Conservation (phyloP, 2,888 invertebrate species). For the Drosophila paracracens region DNA sequence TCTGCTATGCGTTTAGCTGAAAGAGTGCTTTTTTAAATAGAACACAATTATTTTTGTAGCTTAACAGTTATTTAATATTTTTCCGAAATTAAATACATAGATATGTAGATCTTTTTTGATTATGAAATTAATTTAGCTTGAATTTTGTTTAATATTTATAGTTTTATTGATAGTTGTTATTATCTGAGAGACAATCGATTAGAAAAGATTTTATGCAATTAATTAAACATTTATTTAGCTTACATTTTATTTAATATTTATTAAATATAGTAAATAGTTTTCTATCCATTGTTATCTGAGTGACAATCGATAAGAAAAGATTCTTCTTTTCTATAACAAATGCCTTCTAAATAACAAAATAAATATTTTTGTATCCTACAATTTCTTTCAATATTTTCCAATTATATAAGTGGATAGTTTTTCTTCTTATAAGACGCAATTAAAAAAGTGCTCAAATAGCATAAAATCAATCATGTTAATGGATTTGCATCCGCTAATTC, state of each 20-base stretch:
- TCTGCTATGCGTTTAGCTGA: conserved; percentile 35
- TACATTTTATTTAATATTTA: not conserved
- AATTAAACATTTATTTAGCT: not conserved
- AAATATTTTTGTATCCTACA: not conserved
- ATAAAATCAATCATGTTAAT: conserved; percentile 1
- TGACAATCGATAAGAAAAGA: rapidly evolving
- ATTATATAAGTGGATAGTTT: not conserved
- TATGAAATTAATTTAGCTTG: not conserved
- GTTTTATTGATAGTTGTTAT: too few relatives aligned
- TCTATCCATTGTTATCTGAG: not conserved
- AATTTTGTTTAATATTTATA: not conserved
- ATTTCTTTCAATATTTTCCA: not conserved
- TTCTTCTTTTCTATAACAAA: not conserved
- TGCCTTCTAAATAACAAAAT: not conserved
- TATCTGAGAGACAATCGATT: too few relatives aligned
- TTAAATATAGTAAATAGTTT: not conserved
- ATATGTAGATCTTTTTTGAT: not conserved
- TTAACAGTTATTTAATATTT: not conserved
- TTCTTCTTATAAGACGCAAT: not conserved
- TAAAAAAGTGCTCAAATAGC: not conserved
- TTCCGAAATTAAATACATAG: not conserved
- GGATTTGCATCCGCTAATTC: conserved; percentile 4
- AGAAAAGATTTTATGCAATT: too few relatives aligned
- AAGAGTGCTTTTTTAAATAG: rapidly evolving
- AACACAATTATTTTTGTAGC: not conserved